A percentile compares a stretch with the other conserved stretches of the same genome.
These are phyloP conservation scores for Lamellibrachia satsuma DNA, from an alignment of 2,888 invertebrate genomes.

Conservation along the genomic window DNA sequence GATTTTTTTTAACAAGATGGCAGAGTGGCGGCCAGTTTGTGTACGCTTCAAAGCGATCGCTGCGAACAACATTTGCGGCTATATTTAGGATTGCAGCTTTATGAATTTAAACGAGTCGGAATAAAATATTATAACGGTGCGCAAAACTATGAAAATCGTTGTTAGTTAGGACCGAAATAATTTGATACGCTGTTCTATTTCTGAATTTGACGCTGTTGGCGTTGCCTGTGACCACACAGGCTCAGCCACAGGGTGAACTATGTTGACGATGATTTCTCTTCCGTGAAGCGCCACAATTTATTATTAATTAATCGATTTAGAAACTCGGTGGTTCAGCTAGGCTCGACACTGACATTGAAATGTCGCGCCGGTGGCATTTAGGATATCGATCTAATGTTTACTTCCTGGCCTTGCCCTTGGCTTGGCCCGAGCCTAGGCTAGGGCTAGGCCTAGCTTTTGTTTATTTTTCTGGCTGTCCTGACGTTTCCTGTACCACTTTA, in stretches of 20 bases:
- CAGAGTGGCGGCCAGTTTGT: conserved; percentile 13
- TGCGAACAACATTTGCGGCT: neutral
- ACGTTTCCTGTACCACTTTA: neutral
- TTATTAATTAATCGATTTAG: neutral
- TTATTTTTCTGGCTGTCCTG: neutral
- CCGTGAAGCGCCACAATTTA: neutral
- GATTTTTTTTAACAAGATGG: conserved; percentile 17
- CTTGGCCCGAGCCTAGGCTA: neutral
- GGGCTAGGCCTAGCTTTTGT: neutral
- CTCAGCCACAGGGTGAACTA: neutral
- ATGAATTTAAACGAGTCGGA: neutral
- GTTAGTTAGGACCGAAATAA: neutral
- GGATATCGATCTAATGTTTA: neutral
- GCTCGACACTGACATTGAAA: neutral
- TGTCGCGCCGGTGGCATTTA: neutral
- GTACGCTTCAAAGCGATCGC: conserved; percentile 9
- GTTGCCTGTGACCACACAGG: neutral
- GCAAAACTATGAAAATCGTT: neutral
- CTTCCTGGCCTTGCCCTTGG: neutral
- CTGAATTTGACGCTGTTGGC: neutral
- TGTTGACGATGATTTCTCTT: neutral
- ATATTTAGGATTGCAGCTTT: neutral
- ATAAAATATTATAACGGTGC: neutral
- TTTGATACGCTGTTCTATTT: neutral
- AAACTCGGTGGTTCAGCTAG: neutral